Evolutionary conservation across 2,888 invertebrate genomes (phyloP).

Genomic region (Ochlodes sylvanus): DNA sequence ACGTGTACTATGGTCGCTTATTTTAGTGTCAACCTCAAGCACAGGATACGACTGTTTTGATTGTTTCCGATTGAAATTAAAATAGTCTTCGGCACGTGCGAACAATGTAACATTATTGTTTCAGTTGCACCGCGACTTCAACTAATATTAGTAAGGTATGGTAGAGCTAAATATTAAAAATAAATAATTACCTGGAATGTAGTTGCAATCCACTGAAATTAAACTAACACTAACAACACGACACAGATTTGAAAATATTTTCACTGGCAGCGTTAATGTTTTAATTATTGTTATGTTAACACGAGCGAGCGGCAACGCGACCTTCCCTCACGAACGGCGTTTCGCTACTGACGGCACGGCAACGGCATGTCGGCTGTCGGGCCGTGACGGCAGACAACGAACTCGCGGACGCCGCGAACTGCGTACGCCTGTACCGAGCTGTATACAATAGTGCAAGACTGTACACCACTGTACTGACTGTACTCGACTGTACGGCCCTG

Average conservation of each 20-base stretch:
- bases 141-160: constrained; percentile 1
- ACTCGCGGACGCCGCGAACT: constrained; percentile 37
- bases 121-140: constrained; percentile 19
- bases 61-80: constrained; percentile 19
- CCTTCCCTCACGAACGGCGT: constrained; percentile 44
- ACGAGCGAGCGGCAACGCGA: constrained; percentile 48
- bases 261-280: constrained; percentile 50
- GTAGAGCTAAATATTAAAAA: background rate
- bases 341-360: constrained; percentile 56
- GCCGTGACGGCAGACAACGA: constrained; percentile 19
- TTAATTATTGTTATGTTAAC: constrained; percentile 45
- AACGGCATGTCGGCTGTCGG: too few relatives aligned
- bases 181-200: constrained; percentile 24
- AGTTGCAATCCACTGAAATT: constrained; percentile 27
- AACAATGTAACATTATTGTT: constrained; percentile 35
- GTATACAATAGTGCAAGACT: constrained; percentile 10
- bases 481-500: constrained; percentile 39
- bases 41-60: constrained; percentile 2
- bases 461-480: background rate
- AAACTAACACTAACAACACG: constrained; percentile 37
- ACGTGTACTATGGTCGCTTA: too few relatives aligned
- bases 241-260: constrained; percentile 55
- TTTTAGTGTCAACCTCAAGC: background rate
- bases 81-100: constrained; percentile 30
- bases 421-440: constrained; percentile 41